Evolutionary conservation across 2,797 vertebrate genomes (phyloP), one percentile per base, ranked within the genome.

Genomic region (Glyptemys insculpta): DNA sequence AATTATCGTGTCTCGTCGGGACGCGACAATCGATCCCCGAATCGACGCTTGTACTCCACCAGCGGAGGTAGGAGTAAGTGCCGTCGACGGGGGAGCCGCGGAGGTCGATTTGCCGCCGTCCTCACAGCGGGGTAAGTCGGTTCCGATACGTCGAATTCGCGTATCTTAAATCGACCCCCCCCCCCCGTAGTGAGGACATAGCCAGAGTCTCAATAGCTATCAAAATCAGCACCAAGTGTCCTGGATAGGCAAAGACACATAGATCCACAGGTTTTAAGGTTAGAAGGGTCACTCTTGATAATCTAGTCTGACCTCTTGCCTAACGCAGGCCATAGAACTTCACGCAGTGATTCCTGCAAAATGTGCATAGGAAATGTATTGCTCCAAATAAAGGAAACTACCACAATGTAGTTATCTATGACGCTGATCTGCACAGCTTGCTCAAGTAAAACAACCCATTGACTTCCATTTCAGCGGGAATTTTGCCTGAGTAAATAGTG

Each of bases 401-500:
- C 2, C 34, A 62, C 54, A 92, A 83, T 86, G 8, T 81, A 91
- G 86, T 92, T 88, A 79, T 81, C 86, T 65, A 90, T 14, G 34
- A 76, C 90, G 53, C 44, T 93, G 7, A 82, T 50, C 4, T 16
- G 44, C 44, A 29, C 37, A 41, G n/a, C 27, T 37, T 59, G 81
- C 29, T 31, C 27, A 82, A 14, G 37, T 34, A 56, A 83, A 83
- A 74, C 54, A 65, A 92, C 86, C 27, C 62, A 80, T 9, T 76
- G 89, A 65, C n/a, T 85, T 80, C 72, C 76, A 8, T 72, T 86
- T 65, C 57, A 90, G 72, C 52, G 88, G 83, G 78, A 89, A 72
- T 91, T 93, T 93, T 92, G 72, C 15, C 84, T 81, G 81, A 79
- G 15, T 54, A 79, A 94, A 65, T 14, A 88, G 54, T 79, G 83